These are phyloP conservation scores for Urophycis tenuis DNA, from an alignment of 2,797 vertebrate genomes.

Conservation along the genomic window DNA sequence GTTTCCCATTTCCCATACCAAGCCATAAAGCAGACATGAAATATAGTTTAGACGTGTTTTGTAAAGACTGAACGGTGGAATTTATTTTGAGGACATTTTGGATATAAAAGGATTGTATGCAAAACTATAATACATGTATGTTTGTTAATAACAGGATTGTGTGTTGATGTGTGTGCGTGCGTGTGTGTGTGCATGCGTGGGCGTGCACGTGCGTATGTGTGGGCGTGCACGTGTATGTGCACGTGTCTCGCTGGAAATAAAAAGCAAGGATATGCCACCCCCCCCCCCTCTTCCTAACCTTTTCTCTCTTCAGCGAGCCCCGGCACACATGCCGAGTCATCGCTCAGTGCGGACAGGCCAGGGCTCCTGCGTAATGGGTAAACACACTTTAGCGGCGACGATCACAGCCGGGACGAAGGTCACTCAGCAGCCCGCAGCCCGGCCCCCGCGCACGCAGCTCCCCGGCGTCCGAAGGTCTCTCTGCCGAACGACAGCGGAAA, in stretches of 20 bases:
- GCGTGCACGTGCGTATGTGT: not conserved
- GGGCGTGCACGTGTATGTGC: constrained; percentile 10
- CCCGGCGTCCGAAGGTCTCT: not conserved
- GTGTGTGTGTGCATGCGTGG: not conserved
- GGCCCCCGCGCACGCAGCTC: constrained; percentile 25
- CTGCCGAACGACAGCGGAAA: not conserved
- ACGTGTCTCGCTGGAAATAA: constrained; percentile 17
- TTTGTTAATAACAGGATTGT: too few species aligned
- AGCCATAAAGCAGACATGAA: too few species aligned
- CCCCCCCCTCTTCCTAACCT: not conserved
- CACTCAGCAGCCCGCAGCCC: constrained; percentile 44
- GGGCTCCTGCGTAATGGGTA: constrained; percentile 53
- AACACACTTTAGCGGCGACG: constrained; percentile 54
- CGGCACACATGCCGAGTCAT: constrained; percentile 23
- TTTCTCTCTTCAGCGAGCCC: constrained; percentile 18
- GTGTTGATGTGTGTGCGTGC: not conserved
- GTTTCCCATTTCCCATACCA: not conserved
- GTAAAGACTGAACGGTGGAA: too few species aligned
- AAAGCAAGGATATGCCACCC: constrained; percentile 7
- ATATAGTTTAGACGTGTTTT: too few species aligned
- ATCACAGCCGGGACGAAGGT: constrained; percentile 44
- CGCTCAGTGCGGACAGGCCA: constrained; percentile 39
- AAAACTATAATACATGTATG: too few species aligned
- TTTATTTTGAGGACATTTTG: too few species aligned
- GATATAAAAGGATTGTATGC: too few species aligned